Base-by-base conservation (phyloP, 2,113 vertebrate genomes). In the Nothobranchius kuhntae region DNA sequence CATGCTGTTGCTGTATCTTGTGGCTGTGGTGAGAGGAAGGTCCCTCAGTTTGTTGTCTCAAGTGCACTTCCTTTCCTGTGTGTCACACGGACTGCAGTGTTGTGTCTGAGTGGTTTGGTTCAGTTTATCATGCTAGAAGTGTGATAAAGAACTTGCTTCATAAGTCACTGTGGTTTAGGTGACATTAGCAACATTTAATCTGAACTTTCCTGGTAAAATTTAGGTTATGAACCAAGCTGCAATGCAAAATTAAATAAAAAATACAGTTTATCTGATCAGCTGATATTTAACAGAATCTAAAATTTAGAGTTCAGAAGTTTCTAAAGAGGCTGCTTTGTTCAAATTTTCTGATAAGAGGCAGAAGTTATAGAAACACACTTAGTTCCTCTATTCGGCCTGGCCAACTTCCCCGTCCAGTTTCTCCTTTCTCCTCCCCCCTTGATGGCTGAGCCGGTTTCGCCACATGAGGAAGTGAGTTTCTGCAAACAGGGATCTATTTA, bases 381-480 rank as follows among this genome's bases (percentile, higher is more conserved):
- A n/a, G 72, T 90, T 91, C 84, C 62, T 80, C 86, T 75, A 70
- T 89, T 53, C 36, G 21, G 24, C 6, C 5, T n/a, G 13, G 64
- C 48, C 40, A 71, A 79, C 81, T 90, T 91, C 86, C 87, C 77
- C 66, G 61, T 85, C 72, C 64, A 71, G 81, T 82, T 72, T 79
- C 73, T 74, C 68, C 40, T 47, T 67, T 67, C 62, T 50, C 70
- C 17, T 7, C 59, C 76, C 74, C 74, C 66, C 42, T 58, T 70
- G 10, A 80, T 60, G 73, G 77, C 76, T 15, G 48, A 82, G 40
- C 73, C 78, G 55, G 26, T 75, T 78, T 80, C 55, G 70, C 36
- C 76, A 80, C 44, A 90, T 67, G 67, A 42, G 84, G 91, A 92
- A 91, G 82, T 89, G 55, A 59, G 53, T 68, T 67, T 21, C n/a